These are phyloP conservation scores for Desmophyllum pertusum DNA, from an alignment of 92 coral and sea anemone genomes.

Conservation along the genomic window DNA sequence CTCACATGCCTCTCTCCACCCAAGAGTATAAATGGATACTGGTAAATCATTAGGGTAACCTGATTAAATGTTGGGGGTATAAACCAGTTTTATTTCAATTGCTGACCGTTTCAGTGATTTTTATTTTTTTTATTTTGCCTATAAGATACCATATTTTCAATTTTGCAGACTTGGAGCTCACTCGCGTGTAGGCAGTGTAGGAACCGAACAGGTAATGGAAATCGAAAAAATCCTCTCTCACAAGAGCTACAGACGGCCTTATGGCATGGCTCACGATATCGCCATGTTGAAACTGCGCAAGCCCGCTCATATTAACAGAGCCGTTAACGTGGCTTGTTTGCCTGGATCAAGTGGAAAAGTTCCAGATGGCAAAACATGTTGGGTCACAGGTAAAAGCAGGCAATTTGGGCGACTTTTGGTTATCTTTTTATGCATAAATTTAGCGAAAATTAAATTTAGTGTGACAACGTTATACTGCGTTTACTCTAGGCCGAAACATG, in stretches of 20 bases:
- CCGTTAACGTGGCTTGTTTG: slow-evolving; percentile 42
- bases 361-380: slow-evolving; percentile 50
- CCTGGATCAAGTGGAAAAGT: slow-evolving; percentile 29
- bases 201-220: slow-evolving; percentile 17
- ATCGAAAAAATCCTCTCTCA: slow-evolving; percentile 2
- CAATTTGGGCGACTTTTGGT: too few relatives aligned
- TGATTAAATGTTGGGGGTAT: not conserved
- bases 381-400: slow-evolving; percentile 17
- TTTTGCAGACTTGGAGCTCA: slow-evolving; percentile 27
- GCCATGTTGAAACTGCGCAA: slow-evolving; percentile 21
- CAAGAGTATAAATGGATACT: too few relatives aligned
- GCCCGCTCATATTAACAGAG: slow-evolving; percentile 45
- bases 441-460: too few relatives aligned
- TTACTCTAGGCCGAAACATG: too few relatives aligned
- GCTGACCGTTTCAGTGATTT: not conserved
- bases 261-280: slow-evolving; percentile 37
- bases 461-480: too few relatives aligned
- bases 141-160: not conserved
- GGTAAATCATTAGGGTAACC: too few relatives aligned
- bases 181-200: not conserved
- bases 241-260: slow-evolving; percentile 28
- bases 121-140: too few relatives aligned
- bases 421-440: too few relatives aligned
- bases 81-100: too few relatives aligned
- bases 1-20: too few relatives aligned